Conservation (phyloP, 2,113 vertebrate species). For the Micromys minutus region DNA sequence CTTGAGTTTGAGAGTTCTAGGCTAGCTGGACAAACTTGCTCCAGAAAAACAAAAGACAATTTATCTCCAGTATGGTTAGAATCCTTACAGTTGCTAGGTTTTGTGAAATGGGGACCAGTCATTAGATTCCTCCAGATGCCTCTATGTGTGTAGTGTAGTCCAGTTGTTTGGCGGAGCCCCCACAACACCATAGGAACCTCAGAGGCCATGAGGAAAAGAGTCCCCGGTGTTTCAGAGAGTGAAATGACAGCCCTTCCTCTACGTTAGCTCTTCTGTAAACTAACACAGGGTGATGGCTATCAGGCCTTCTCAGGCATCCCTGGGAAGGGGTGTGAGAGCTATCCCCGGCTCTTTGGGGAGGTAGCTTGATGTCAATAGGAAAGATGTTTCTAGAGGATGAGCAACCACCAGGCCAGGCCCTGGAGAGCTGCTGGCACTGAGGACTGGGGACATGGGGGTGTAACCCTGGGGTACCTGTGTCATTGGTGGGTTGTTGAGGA, state of each 20-base stretch:
- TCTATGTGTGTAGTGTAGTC: background rate
- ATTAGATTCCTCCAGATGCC: background rate
- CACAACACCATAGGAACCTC: background rate
- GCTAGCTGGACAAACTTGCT: background rate
- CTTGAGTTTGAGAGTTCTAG: background rate
- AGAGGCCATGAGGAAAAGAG: background rate
- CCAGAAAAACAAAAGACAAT: background rate
- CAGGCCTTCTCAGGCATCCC: background rate
- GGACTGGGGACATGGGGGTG: background rate
- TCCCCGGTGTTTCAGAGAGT: constrained; percentile 21
- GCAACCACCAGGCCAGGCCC: rapidly evolving
- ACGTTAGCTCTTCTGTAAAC: background rate
- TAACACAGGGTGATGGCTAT: background rate
- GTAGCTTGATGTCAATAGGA: background rate
- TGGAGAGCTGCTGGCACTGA: rapidly evolving
- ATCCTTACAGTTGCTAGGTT: background rate
- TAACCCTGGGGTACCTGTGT: background rate
- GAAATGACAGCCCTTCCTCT: background rate
- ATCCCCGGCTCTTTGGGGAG: background rate
- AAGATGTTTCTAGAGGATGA: background rate
- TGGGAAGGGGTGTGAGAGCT: background rate
- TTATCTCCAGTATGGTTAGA: background rate
- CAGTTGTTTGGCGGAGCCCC: background rate
- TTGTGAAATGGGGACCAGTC: background rate
- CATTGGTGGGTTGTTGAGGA: rapidly evolving